Evolutionary conservation across 2,113 vertebrate genomes (phyloP).

Genomic region (Pholis gunnellus): DNA sequence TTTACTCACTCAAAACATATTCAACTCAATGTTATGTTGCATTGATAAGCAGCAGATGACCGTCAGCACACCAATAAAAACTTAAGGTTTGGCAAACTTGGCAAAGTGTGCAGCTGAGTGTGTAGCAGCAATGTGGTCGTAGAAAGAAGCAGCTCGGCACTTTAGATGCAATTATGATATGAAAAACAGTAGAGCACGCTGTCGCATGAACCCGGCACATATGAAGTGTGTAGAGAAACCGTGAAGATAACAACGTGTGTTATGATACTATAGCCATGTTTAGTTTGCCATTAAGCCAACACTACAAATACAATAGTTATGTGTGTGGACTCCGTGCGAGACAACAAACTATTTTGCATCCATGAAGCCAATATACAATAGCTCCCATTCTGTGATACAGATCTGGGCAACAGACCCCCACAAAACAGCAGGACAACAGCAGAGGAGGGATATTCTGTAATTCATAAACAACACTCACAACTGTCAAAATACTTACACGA

Average conservation of each 20-base stretch:
- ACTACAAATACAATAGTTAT: not conserved
- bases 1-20: not conserved
- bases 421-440: not conserved
- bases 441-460: not conserved
- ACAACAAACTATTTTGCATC: not conserved
- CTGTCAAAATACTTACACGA: not conserved
- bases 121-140: not conserved
- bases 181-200: slow-evolving; percentile 14
- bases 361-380: not conserved
- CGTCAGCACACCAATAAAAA: not conserved
- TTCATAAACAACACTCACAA: not conserved
- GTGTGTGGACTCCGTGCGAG: not conserved
- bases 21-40: not conserved
- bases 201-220: not conserved
- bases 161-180: slow-evolving; percentile 55
- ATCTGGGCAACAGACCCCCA: not conserved
- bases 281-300: not conserved
- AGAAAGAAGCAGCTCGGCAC: slow-evolving; percentile 17
- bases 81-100: not conserved
- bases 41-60: slow-evolving; percentile 20
- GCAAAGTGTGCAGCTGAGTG: not conserved
- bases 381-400: not conserved
- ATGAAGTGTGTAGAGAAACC: not conserved
- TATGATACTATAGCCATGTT: not conserved
- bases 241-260: not conserved